Percentiles rank a stretch among this genome's conserved stretches.
Conservation (phyloP, 1,140 invertebrate species). For the Zaprionus ornatus region DNA sequence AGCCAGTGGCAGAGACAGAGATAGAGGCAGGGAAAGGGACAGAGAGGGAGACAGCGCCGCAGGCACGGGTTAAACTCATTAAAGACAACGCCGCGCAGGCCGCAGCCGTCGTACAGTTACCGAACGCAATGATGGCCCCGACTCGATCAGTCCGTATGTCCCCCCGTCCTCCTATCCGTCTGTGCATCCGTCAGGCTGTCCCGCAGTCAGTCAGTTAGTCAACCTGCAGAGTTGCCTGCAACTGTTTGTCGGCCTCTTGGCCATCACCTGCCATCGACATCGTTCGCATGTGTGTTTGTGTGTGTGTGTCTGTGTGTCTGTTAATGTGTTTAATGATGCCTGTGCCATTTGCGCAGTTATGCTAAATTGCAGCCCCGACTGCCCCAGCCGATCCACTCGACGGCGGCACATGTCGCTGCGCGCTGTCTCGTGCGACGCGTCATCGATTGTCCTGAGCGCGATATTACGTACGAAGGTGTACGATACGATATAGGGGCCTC, state of each 20-base stretch:
- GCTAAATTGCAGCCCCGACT: conserved; percentile 62
- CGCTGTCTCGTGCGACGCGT: conserved; percentile 54
- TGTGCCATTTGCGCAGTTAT: conserved; percentile 68
- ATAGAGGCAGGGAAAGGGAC: not conserved
- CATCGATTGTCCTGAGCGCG: conserved; percentile 57
- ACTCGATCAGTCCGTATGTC: conserved; percentile 18
- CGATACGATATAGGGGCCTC: not conserved
- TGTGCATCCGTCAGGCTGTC: conserved; percentile 21
- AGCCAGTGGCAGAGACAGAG: not conserved
- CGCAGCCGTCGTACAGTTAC: conserved; percentile 59
- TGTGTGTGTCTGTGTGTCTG: conserved; percentile 48
- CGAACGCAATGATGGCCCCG: conserved; percentile 23
- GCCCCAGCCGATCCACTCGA: conserved; percentile 11
- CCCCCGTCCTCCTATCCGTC: conserved; percentile 7
- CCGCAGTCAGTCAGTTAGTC: conserved; percentile 40
- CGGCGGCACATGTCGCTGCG: conserved; percentile 43
- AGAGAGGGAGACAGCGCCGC: conserved; percentile 29
- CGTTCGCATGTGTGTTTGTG: conserved; percentile 8
- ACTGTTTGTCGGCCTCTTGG: conserved; percentile 60
- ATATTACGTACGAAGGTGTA: not conserved
- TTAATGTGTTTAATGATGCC: conserved; percentile 82
- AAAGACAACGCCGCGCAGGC: conserved; percentile 53
- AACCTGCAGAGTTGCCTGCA: conserved; percentile 47
- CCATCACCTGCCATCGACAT: conserved; percentile 73
- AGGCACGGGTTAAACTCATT: conserved; percentile 75